Percentiles rank a stretch among this genome's conserved stretches.
These are phyloP conservation scores for Eptesicus fuscus DNA, from an alignment of 2,113 vertebrate genomes.

Conservation along the genomic window DNA sequence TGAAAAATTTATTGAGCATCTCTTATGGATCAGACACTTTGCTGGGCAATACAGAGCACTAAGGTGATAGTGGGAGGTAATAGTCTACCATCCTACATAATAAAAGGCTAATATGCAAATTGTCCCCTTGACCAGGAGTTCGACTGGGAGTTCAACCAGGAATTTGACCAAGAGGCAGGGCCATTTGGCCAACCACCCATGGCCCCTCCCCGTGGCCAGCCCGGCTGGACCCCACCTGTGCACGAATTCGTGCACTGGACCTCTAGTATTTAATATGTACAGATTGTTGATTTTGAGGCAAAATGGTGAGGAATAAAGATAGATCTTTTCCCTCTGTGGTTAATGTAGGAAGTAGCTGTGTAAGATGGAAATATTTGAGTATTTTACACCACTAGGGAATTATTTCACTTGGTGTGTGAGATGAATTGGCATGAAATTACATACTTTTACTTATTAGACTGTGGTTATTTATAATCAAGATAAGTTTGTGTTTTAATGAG, in stretches of 20 bases:
- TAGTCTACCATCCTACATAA: not conserved
- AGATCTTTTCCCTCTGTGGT: not conserved
- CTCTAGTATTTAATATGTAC: not conserved
- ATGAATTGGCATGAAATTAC: not conserved
- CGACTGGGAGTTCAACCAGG: no score
- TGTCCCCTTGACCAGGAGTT: no score
- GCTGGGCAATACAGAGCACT: not conserved
- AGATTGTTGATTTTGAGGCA: not conserved
- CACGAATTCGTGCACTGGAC: accelerated
- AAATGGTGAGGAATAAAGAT: not conserved
- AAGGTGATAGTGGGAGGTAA: not conserved
- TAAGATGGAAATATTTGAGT: not conserved
- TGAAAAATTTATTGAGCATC: slow-evolving; percentile 20
- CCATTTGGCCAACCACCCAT: no score
- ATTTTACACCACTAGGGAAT: not conserved
- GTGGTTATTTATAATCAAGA: not conserved
- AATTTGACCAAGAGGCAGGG: no score
- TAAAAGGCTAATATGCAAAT: no score
- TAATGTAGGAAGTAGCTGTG: not conserved
- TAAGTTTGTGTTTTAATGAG: slow-evolving; percentile 14
- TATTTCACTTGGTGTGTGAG: not conserved
- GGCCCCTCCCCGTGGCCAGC: no score
- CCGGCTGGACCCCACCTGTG: no score
- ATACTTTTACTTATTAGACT: not conserved
- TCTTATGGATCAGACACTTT: not conserved